Percentiles rank a stretch among this genome's conserved stretches.
These are phyloP conservation scores for Coronaproctus castanopsis DNA, from an alignment of 2,888 invertebrate species.

Conservation along the genomic window DNA sequence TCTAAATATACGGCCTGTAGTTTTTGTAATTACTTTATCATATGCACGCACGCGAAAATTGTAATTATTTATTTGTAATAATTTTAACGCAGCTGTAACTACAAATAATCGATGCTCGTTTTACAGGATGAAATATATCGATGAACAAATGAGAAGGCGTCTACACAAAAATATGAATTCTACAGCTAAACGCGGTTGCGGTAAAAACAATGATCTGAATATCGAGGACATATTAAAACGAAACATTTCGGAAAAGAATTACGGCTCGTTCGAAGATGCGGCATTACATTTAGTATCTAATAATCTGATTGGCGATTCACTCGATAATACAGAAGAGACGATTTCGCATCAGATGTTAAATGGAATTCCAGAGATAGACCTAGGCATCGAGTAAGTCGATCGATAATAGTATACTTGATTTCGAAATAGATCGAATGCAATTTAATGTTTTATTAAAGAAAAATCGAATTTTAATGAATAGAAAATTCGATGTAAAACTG, in stretches of 20 bases:
- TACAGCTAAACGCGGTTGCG: too few relatives aligned
- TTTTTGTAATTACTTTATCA: too few relatives aligned
- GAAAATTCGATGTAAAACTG: too few relatives aligned
- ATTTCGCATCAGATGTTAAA: constrained; percentile 98
- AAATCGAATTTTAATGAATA: too few relatives aligned
- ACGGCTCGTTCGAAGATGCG: constrained; percentile 64
- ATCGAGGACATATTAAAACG: too few relatives aligned
- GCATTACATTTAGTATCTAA: constrained; percentile 75
- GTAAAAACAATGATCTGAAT: too few relatives aligned
- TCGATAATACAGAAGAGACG: constrained; percentile 91
- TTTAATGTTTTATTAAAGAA: background rate
- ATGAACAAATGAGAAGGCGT: constrained; percentile 68
- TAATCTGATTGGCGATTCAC: constrained; percentile 63
- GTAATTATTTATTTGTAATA: too few relatives aligned
- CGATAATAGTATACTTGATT: background rate
- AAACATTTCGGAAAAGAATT: constrained; percentile 49
- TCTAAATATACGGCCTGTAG: too few relatives aligned
- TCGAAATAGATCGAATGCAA: background rate
- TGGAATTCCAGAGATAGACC: constrained; percentile 96
- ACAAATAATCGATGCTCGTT: too few relatives aligned
- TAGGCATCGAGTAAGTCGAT: constrained; percentile 70
- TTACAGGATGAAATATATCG: constrained; percentile 53
- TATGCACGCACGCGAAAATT: background rate
- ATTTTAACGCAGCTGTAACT: too few relatives aligned
- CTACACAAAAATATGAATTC: too few relatives aligned